Conservation (phyloP, 2,113 vertebrate genomes). For the Amia ocellicauda region DNA sequence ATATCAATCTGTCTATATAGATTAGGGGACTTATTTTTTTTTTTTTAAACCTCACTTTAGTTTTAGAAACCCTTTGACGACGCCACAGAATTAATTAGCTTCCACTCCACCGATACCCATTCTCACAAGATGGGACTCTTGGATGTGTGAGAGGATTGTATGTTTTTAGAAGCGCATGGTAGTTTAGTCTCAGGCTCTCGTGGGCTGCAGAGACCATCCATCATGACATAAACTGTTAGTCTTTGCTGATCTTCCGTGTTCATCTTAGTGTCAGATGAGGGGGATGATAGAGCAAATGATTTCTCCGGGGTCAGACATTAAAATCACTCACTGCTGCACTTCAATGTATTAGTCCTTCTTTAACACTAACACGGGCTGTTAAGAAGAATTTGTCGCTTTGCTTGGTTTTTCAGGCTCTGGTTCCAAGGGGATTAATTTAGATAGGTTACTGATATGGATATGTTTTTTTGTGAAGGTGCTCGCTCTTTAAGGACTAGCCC, state of each 20-base stretch:
- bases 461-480: too few species aligned
- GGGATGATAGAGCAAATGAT: slow-evolving; percentile 50
- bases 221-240: slow-evolving; percentile 65
- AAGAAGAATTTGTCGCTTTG: slow-evolving; percentile 21
- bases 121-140: slow-evolving; percentile 19
- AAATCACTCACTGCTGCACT: slow-evolving; percentile 51
- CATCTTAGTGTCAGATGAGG: slow-evolving; percentile 43
- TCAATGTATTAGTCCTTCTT: slow-evolving; percentile 24
- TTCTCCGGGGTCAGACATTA: slow-evolving; percentile 46
- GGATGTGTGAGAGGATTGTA: slow-evolving; percentile 44
- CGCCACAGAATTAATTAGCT: too few species aligned
- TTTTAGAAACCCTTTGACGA: too few species aligned
- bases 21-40: too few species aligned
- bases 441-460: too few species aligned
- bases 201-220: slow-evolving; percentile 52
- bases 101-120: neutral
- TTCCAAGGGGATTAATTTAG: neutral
- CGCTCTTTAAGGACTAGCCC: too few species aligned
- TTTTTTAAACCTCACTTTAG: too few species aligned
- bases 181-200: slow-evolving; percentile 56
- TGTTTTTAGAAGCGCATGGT: slow-evolving; percentile 53
- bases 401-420: neutral
- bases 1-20: too few species aligned
- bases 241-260: slow-evolving; percentile 60
- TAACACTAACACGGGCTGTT: slow-evolving; percentile 25